Evolutionary conservation across 1,140 invertebrate species (phyloP).

Genomic region (Piezodorus guildinii): DNA sequence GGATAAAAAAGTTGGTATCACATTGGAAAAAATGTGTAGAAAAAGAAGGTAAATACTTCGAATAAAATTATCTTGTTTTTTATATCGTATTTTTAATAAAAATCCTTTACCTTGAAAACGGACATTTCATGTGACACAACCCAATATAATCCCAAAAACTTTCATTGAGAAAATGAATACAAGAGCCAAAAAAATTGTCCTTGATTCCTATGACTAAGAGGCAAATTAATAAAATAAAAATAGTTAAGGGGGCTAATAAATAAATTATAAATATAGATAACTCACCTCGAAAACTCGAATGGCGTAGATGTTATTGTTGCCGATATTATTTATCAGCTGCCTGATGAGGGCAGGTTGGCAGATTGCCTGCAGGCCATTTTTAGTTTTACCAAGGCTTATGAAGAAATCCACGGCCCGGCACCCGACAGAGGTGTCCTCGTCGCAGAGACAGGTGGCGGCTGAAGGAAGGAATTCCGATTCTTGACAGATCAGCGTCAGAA

Average conservation of each 20-base stretch:
- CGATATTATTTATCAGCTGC: not conserved
- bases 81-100: too few relatives aligned
- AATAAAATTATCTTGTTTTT: too few relatives aligned
- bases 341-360: not conserved
- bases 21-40: too few relatives aligned
- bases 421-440: conserved; percentile 8
- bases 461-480: not conserved
- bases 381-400: not conserved
- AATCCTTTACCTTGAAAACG: too few relatives aligned
- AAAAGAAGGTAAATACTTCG: too few relatives aligned
- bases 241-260: not conserved
- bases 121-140: too few relatives aligned
- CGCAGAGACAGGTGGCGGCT: not conserved
- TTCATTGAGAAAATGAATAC: too few relatives aligned
- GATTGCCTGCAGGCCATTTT: not conserved
- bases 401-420: conserved; percentile 6
- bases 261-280: not conserved
- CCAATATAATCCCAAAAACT: too few relatives aligned
- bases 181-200: too few relatives aligned
- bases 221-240: too few relatives aligned
- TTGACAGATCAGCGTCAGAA: not conserved
- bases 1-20: too few relatives aligned
- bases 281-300: conserved; percentile 6
- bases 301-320: conserved; percentile 2
- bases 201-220: too few relatives aligned